Evolutionary conservation across 2,888 invertebrate species (phyloP).

Genomic region (Periphyllus acericola): DNA sequence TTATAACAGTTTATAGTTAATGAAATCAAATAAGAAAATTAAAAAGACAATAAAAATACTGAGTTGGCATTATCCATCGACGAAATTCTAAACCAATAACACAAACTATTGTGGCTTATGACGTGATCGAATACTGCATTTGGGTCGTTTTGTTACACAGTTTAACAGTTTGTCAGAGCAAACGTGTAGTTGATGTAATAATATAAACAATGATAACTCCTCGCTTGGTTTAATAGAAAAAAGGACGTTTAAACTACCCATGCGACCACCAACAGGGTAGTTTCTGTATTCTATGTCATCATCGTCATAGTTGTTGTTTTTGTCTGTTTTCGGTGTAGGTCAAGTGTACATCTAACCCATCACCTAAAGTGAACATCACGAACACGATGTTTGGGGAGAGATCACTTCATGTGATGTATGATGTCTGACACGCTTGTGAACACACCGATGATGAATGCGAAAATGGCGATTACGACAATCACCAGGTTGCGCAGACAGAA

Average conservation of each 20-base stretch:
- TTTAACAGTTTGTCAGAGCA: slow-evolving; percentile 16
- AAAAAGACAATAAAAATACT: slow-evolving; percentile 56
- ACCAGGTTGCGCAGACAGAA: slow-evolving; percentile 65
- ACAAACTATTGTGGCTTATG: slow-evolving; percentile 40
- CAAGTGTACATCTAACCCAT: background rate
- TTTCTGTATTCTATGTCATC: background rate
- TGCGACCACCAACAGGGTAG: background rate
- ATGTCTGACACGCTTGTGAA: slow-evolving; percentile 77
- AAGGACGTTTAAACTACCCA: background rate
- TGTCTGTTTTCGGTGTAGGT: slow-evolving; percentile 22
- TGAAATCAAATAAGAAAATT: slow-evolving; percentile 43
- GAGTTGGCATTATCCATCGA: slow-evolving; percentile 45
- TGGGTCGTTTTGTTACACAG: slow-evolving; percentile 20
- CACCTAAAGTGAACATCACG: background rate
- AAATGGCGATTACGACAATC: slow-evolving; percentile 74
- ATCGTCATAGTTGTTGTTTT: background rate
- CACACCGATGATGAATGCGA: slow-evolving; percentile 78
- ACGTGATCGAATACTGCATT: slow-evolving; percentile 48
- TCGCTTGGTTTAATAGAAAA: background rate
- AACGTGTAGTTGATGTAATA: slow-evolving; percentile 21
- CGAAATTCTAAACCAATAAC: slow-evolving; percentile 24
- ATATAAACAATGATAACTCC: slow-evolving; percentile 44
- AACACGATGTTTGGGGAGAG: background rate
- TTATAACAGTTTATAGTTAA: slow-evolving; percentile 38
- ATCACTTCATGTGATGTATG: slow-evolving; percentile 68